These are phyloP conservation scores for Centroberyx gerrardi DNA, from an alignment of 2,797 vertebrate genomes.

Conservation along the genomic window DNA sequence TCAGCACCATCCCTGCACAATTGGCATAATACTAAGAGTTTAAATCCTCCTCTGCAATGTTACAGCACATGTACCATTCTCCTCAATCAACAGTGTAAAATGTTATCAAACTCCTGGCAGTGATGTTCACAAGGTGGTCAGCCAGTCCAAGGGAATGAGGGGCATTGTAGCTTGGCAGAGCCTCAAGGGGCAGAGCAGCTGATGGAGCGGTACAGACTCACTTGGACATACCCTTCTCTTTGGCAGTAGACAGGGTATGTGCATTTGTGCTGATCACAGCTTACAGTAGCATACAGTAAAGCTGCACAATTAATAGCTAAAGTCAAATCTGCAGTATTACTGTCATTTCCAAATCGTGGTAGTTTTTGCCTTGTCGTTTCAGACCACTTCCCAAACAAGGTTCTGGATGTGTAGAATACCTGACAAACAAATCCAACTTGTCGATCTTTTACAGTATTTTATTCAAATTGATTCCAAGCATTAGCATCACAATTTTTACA, in stretches of 20 bases:
- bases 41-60: background rate
- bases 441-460: no score
- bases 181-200: slow-evolving; percentile 40
- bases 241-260: background rate
- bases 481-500: no score
- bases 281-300: background rate
- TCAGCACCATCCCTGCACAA: no score
- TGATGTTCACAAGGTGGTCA: background rate
- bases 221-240: slow-evolving; percentile 56
- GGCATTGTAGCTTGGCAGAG: slow-evolving; percentile 37
- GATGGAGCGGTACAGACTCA: slow-evolving; percentile 5
- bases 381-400: no score
- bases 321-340: no score
- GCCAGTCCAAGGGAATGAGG: background rate
- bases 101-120: slow-evolving; percentile 11
- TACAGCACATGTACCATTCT: background rate
- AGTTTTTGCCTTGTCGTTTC: no score
- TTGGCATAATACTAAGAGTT: background rate
- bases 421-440: no score
- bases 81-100: slow-evolving; percentile 8
- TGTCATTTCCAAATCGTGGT: no score
- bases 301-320: no score
- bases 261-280: slow-evolving; percentile 13
- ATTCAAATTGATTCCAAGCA: no score
- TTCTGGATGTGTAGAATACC: no score